These are phyloP conservation scores for Limnodromus scolopaceus DNA, from an alignment of 2,797 vertebrate species.

Conservation along the genomic window DNA sequence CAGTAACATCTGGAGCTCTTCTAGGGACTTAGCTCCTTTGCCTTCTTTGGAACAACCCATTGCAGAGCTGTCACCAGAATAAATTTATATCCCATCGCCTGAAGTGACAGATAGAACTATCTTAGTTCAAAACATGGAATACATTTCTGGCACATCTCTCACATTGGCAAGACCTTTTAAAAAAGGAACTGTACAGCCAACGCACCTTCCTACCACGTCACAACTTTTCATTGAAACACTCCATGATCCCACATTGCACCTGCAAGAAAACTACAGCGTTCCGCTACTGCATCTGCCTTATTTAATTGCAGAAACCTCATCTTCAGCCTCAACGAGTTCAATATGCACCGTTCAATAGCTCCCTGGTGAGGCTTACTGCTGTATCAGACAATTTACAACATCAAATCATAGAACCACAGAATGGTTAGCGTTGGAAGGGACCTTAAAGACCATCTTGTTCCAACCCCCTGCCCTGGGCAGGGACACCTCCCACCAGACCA, in stretches of 20 bases:
- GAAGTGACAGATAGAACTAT: not conserved
- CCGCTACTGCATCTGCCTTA: not conserved
- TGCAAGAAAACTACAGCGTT: not conserved
- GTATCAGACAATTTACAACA: not conserved
- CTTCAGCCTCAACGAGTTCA: not conserved
- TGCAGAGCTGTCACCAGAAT: not conserved
- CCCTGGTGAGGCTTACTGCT: not conserved
- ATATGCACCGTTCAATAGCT: not conserved
- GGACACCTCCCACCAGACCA: no score
- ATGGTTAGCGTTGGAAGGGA: no score
- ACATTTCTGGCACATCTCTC: not conserved
- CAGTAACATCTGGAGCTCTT: conserved; percentile 43
- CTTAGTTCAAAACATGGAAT: not conserved
- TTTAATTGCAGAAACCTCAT: not conserved
- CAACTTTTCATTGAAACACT: not conserved
- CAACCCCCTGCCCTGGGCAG: no score
- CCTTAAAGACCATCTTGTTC: no score
- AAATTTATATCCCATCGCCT: not conserved
- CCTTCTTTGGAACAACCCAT: not conserved
- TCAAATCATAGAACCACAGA: no score
- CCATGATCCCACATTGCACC: not conserved
- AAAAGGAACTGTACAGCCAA: not conserved
- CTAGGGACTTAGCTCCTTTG: not conserved
- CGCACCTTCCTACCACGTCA: not conserved
- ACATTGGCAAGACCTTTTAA: not conserved